Evolutionary conservation across 2,888 invertebrate genomes (phyloP), one percentile per base, ranked within the genome.

Genomic region (Eupeodes latifasciatus): DNA sequence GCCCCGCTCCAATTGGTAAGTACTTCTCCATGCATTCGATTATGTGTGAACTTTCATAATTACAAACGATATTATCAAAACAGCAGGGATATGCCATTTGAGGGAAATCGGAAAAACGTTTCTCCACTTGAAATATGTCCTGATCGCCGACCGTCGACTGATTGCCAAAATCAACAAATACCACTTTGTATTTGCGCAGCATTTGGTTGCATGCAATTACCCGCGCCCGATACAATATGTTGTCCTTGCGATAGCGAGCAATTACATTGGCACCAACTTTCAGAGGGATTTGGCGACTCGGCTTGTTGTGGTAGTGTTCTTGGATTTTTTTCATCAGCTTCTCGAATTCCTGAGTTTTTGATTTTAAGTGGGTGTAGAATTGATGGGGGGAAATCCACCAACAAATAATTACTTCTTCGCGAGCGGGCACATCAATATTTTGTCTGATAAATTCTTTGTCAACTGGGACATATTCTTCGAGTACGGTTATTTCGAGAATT

Each of bases 141-240:
- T 94, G 94, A 0, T 94, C 94, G 64, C 95, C 94, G 0, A 97
- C 96, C 0, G 95, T 93, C 57, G 96, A 95, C 79, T 95, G 95
- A 91, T 97, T 97, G 4, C 97, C 97, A 90, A 96, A 97, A 92
- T 97, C 97, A 0, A 97, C 94, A 91, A 96, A 97, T 40, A 95
- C 94, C 0, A 97, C 96, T 80, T 95, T 95, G 92, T 95, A 96
- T 90, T 95, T 95, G 1, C 95, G 94, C 59, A 94, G 93, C 88
- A 95, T 94, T 83, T 95, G 95, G 69, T 94, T 92, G 61, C 94
- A 94, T 4, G 95, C 94, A 1, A 96, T 91, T 0, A 97, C 94
- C 51, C 95, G 95, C 0, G 96, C 97, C 71, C 97, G 94, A 92
- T 97, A 96, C 19, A 97, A 92, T 4, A 96, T 96, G 12, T 95